Evolutionary conservation across 1,140 invertebrate genomes (phyloP), one percentile per base, ranked within the genome.

Genomic region (Caligus rogercresseyi): DNA sequence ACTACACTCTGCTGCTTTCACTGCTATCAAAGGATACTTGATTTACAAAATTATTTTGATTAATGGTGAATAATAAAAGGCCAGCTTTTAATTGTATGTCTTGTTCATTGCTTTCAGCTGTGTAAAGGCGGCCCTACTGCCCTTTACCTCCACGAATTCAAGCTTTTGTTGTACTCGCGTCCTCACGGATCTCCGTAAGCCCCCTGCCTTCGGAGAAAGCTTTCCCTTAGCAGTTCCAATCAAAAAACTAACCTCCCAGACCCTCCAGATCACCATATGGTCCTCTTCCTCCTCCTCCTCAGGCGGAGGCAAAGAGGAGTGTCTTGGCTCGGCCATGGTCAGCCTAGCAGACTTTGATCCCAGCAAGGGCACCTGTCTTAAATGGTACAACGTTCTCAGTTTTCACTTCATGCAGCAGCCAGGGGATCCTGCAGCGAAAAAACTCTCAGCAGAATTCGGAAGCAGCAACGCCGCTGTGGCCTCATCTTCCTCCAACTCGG

Each of bases 311-410:
- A 79, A 81, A 70, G 83, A 84, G 70, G 85, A 87, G 72, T 89
- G 86, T 75, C 78, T 90, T 79, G 87, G 63, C 25, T 16, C 51
- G 15, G 31, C 66, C 57, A 25, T 60, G 16, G 87, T 95, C 63
- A 94, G 90, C 71, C 76, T 96, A 68, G 91, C 91, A 61, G 89
- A 95, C 74, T 96, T 94, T 71, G 86, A 85, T 71, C 80, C 85
- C 1, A 85, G 89, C 65, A 78, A 78, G 14, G 80, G 83, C 21
- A 26, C 51, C 3, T 84, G 82, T 16, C 78, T 86, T 21, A 87
- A 88, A 72, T 96, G 91, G 92, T 95, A 95, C 76, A 95, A 95
- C 71, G 85, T 95, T 61, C 77, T 94, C 14, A 88, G 86, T 69
- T 87, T 90, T 71, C 81, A 84, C 68, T 87, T 86, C 70, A 86